A percentile compares a stretch with the other conserved stretches of the same genome.
phyloP scores from a whole-genome alignment of 2,797 vertebrate species.

The Antennarius maculatus region DNA sequence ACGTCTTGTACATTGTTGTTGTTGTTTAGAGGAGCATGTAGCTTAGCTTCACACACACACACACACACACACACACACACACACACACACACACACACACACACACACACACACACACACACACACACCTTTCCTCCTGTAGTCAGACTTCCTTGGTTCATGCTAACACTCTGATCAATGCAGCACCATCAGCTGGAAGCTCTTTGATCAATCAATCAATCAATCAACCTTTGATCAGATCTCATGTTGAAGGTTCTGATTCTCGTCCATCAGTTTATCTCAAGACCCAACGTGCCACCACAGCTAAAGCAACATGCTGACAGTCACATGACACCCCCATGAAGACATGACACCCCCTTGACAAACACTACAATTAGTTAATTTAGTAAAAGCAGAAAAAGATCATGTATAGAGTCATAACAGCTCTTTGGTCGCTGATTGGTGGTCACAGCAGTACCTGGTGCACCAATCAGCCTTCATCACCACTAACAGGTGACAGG shows the following conservation, averaged over 20 bases:
- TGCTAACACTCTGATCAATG: background rate
- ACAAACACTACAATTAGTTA: constrained; percentile 21
- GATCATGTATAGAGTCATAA: background rate
- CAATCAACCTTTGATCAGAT: constrained; percentile 23
- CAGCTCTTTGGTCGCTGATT: background rate
- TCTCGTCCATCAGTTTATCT: constrained; percentile 54
- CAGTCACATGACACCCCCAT: constrained; percentile 36
- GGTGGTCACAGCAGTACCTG: background rate
- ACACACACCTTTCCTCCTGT: background rate
- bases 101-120: no score
- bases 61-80: no score
- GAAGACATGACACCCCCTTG: constrained; percentile 51
- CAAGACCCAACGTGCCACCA: constrained; percentile 19
- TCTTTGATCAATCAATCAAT: background rate
- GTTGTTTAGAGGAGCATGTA: background rate
- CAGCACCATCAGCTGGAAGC: constrained; percentile 12
- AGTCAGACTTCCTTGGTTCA: constrained; percentile 8
- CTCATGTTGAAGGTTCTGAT: constrained; percentile 44
- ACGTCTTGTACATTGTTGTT: background rate
- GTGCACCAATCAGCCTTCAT: no score
- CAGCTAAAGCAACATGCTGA: constrained; percentile 39
- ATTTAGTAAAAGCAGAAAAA: no score
- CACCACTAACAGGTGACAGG: no score
- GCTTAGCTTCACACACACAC: no score
- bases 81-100: no score